Base-by-base conservation (phyloP, 2,797 vertebrate genomes). In the Coranthus polyacanthus region DNA sequence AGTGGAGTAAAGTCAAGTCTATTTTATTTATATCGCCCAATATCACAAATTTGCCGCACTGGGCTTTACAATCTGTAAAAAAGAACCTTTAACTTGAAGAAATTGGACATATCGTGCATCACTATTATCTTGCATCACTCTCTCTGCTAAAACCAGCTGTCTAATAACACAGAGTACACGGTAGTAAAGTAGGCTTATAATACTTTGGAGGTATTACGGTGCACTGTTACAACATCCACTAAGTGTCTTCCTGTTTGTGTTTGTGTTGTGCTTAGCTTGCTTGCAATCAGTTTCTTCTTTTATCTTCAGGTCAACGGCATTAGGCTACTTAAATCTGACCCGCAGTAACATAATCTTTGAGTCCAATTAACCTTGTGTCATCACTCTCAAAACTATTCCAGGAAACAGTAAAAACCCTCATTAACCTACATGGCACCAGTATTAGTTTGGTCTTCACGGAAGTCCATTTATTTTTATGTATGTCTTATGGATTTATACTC, bases 311-410 rank as follows among this genome's bases (percentile, higher is more conserved):
- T 81, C 69, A 78, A 15, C 46, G 42, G 47, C 55, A 75, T 81
- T 81, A 81, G 32, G 49, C 68, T 65, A 22, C 83, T 86, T 82
- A 78, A 86, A 79, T 72, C 63, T 71, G 75, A 82, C 57, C 44
- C 54, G 55, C 65, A 79, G 74, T 24, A 29, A 74, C 71, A 69
- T 90, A 89, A 92, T 89, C 89, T 90, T 74, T 80, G 79, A 89
- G 85, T 81, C 88, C 66, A 88, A 84, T 89, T 92, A 90, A 89
- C 84, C 83, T 68, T 12, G 50, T 73, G 83, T 86, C 78, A 79
- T 74, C 59, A 76, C 67, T 55, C 52, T 60, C 18, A 32, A n/a
- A 70, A 73, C 75, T 72, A 59, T 88, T 88, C 70, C 72, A 79
- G 73, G 88, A 85, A 81, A 59, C 64, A 63, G 61, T 60, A 67